Evolutionary conservation across 2,888 invertebrate species (phyloP).

Genomic region (Chironomus tentans): DNA sequence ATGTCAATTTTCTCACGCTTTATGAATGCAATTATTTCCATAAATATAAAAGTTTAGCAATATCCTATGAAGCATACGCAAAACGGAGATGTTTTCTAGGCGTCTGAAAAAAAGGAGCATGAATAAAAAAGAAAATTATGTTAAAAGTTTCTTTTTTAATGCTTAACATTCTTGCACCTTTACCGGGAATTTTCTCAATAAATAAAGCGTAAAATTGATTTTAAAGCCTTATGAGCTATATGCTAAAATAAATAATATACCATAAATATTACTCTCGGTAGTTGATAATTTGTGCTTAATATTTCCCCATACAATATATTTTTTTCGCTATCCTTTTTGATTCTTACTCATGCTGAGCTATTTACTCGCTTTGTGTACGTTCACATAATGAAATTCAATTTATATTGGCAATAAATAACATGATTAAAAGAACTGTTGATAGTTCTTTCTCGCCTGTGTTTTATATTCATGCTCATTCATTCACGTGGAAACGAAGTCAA

Average conservation of each 20-base stretch:
- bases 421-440: conserved; percentile 24
- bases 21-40: conserved; percentile 6
- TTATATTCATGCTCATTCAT: no score
- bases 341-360: background rate
- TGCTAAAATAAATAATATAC: background rate
- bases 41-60: conserved; percentile 1
- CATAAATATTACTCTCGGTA: conserved; percentile 4
- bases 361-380: background rate
- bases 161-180: background rate
- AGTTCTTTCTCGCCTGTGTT: background rate
- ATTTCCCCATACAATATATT: background rate
- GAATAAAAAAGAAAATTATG: background rate
- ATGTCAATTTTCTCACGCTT: background rate
- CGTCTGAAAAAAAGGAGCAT: background rate
- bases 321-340: background rate
- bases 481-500: no score
- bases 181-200: background rate
- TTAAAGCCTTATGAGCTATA: conserved; percentile 17
- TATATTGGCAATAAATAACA: conserved; percentile 21
- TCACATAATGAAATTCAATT: conserved; percentile 11
- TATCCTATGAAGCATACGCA: background rate
- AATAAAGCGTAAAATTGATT: conserved; percentile 14
- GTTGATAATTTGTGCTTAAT: background rate
- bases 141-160: background rate
- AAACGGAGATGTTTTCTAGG: background rate